A percentile compares a stretch with the other conserved stretches of the same genome.
Conservation (phyloP, 2,113 vertebrate species). For the Pachyramphus minor region DNA sequence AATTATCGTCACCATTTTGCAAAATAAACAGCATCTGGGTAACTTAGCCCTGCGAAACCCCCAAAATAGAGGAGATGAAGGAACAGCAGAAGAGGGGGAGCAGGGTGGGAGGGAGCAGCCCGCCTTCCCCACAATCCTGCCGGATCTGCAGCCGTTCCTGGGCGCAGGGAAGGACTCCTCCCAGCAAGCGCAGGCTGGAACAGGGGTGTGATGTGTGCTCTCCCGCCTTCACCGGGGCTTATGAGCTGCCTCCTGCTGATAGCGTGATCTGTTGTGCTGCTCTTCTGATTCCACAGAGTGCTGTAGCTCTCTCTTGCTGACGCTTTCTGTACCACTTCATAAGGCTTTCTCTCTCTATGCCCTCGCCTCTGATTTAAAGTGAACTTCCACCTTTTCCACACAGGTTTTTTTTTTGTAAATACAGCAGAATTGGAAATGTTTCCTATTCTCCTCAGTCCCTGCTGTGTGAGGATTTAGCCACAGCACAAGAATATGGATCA, state of each 20-base stretch:
- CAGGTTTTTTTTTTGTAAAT: background rate
- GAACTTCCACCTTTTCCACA: background rate
- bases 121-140: background rate
- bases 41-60: background rate
- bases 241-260: background rate
- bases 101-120: background rate
- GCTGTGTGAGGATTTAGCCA: background rate
- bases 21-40: slow-evolving; percentile 14
- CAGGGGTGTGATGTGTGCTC: background rate
- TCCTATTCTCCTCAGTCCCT: background rate
- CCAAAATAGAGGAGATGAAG: background rate
- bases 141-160: rapidly evolving
- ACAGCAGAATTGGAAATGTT: background rate
- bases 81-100: background rate
- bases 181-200: background rate
- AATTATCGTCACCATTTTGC: background rate
- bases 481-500: background rate
- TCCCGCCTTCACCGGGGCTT: background rate
- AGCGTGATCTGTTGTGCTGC: background rate
- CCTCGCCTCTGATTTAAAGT: background rate
- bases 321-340: background rate
- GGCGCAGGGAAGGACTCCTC: background rate
- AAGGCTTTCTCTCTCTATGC: background rate
- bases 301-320: background rate
- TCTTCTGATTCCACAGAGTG: background rate